These are phyloP conservation scores for Trissonchulus latispiculum DNA, from an alignment of 2,888 invertebrate species.

Conservation along the genomic window DNA sequence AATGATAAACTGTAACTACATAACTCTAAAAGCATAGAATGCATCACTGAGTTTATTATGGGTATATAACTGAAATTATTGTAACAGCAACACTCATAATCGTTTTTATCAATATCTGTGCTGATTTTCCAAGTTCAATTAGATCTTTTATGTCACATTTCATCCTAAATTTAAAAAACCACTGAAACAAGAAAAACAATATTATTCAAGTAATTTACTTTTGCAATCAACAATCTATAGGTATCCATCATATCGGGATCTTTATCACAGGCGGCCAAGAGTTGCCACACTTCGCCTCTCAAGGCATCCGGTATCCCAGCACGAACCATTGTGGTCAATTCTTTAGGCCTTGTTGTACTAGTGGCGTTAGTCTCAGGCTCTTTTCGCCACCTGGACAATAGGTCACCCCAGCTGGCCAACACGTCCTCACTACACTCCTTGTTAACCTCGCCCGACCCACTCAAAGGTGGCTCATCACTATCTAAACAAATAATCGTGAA, in stretches of 20 bases:
- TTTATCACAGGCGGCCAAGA: slow-evolving; percentile 74
- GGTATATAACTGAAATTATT: too few species aligned
- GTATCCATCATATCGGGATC: slow-evolving; percentile 71
- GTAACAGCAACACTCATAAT: too few species aligned
- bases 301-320: slow-evolving; percentile 86
- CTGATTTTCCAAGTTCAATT: too few species aligned
- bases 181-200: neutral
- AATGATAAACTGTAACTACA: too few species aligned
- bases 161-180: neutral
- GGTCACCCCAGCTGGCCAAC: slow-evolving; percentile 16
- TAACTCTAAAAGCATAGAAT: too few species aligned
- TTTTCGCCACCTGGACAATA: slow-evolving; percentile 41
- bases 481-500: too few species aligned
- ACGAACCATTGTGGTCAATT: slow-evolving; percentile 65
- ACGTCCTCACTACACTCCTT: slow-evolving; percentile 88
- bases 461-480: slow-evolving; percentile 73
- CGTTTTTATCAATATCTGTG: too few species aligned
- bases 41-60: too few species aligned
- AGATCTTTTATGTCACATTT: too few species aligned
- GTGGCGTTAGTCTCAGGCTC: slow-evolving; percentile 28
- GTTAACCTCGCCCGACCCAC: slow-evolving; percentile 91
- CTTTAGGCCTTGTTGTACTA: too few species aligned
- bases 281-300: slow-evolving; percentile 93
- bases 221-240: slow-evolving; percentile 80
- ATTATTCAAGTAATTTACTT: too few species aligned